A percentile compares a stretch with the other conserved stretches of the same genome.
These are phyloP conservation scores for Malurus melanocephalus DNA, from an alignment of 2,113 vertebrate species.

Conservation along the genomic window DNA sequence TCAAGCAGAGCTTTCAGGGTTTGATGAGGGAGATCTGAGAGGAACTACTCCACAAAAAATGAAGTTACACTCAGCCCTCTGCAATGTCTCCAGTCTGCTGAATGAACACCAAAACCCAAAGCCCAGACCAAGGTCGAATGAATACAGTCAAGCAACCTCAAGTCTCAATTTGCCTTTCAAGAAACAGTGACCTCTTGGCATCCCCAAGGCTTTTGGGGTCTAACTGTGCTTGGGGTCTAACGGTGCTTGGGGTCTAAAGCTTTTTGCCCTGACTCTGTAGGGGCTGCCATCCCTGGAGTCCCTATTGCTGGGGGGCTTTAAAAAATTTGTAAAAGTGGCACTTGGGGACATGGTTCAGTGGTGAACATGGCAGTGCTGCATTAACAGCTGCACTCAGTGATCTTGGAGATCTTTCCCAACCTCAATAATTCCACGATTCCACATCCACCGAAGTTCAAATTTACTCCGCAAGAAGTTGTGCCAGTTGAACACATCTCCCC, in stretches of 20 bases:
- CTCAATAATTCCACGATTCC: background rate
- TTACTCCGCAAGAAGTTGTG: background rate
- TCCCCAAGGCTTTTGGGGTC: background rate
- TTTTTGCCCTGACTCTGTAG: too few species aligned
- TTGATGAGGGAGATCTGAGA: background rate
- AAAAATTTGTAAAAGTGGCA: background rate
- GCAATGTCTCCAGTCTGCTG: background rate
- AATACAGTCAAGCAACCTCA: rapidly evolving
- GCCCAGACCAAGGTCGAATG: background rate
- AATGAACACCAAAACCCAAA: rapidly evolving
- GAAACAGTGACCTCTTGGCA: background rate
- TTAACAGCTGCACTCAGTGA: background rate
- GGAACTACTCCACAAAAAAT: background rate
- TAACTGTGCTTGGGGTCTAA: background rate
- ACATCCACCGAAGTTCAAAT: background rate
- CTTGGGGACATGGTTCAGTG: background rate
- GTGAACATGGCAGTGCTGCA: background rate
- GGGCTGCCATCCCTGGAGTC: background rate
- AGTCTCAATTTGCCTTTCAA: background rate
- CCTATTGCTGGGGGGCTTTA: background rate
- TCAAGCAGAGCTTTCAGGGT: background rate
- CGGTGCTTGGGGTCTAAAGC: too few species aligned
- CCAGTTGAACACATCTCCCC: background rate
- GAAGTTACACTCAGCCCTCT: background rate
- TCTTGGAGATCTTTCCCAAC: background rate